A percentile compares a stretch with the other conserved stretches of the same genome.
Conservation (phyloP, 2,113 vertebrate genomes). For the Jacana jacana region DNA sequence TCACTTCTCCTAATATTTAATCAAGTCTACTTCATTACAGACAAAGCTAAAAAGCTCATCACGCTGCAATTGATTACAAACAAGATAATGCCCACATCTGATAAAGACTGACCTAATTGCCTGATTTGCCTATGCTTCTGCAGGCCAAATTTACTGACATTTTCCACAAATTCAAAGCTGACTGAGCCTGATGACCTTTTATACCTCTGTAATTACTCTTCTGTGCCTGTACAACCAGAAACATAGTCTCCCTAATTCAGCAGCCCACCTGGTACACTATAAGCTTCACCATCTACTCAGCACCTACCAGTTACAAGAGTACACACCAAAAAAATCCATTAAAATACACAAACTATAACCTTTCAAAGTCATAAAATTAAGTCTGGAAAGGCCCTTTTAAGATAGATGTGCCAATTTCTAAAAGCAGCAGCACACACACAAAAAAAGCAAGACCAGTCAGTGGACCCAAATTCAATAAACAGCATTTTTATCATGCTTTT, state of each 20-base stretch:
- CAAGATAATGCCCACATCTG: not conserved
- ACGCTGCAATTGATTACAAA: not conserved
- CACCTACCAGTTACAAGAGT: not conserved
- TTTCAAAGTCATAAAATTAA: not conserved
- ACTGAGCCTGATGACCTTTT: constrained; percentile 3
- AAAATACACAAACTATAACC: not conserved
- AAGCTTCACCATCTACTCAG: not conserved
- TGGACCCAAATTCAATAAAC: constrained; percentile 4
- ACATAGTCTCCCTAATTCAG: not conserved
- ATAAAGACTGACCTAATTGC: not conserved
- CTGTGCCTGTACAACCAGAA: not conserved
- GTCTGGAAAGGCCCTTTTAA: not conserved
- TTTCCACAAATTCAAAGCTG: constrained; percentile 25
- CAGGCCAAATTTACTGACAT: constrained; percentile 14
- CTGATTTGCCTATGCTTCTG: not conserved
- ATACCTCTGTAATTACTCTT: not conserved
- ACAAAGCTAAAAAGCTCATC: not conserved
- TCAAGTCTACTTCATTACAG: not conserved
- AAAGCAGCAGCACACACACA: constrained; percentile 13
- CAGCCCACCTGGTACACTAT: not conserved
- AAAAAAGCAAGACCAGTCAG: not conserved
- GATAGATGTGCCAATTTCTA: constrained; percentile 5
- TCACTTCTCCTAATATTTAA: constrained; percentile 9
- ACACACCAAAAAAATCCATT: not conserved
- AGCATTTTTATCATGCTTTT: constrained; percentile 31